phyloP scores from a whole-genome alignment of 2,113 vertebrate species.

The Pelobates fuscus region DNA sequence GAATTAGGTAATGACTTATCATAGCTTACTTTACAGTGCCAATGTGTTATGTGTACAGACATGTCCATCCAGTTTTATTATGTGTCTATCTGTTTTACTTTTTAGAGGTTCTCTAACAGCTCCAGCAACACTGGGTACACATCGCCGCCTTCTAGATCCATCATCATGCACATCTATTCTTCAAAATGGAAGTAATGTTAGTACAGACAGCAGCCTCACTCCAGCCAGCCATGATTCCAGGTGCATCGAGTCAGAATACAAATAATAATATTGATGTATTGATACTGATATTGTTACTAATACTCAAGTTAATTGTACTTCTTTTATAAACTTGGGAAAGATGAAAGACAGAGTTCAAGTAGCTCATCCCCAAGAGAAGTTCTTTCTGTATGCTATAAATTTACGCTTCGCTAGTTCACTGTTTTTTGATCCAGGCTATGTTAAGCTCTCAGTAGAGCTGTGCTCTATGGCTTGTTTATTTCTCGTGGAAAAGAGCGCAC shows the following conservation, averaged over 20 bases:
- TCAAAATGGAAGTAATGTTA: neutral
- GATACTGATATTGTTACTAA: neutral
- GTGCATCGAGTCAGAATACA: slow-evolving; percentile 61
- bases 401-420: too few relatives aligned
- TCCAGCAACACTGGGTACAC: slow-evolving; percentile 14
- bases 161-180: neutral
- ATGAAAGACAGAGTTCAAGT: too few relatives aligned
- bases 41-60: neutral
- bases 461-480: too few relatives aligned
- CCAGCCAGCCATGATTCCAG: slow-evolving; percentile 53
- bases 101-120: slow-evolving; percentile 63
- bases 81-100: neutral
- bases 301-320: too few relatives aligned
- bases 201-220: slow-evolving; percentile 20
- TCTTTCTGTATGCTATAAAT: too few relatives aligned
- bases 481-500: too few relatives aligned
- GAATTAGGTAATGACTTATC: too few relatives aligned
- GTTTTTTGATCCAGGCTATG: too few relatives aligned
- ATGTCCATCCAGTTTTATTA: neutral
- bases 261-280: neutral
- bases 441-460: too few relatives aligned
- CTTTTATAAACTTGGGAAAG: too few relatives aligned
- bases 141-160: slow-evolving; percentile 32
- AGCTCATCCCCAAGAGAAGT: too few relatives aligned
- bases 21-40: too few relatives aligned